phyloP scores from a whole-genome alignment of 2,888 invertebrate species.

The Phasia obesa region DNA sequence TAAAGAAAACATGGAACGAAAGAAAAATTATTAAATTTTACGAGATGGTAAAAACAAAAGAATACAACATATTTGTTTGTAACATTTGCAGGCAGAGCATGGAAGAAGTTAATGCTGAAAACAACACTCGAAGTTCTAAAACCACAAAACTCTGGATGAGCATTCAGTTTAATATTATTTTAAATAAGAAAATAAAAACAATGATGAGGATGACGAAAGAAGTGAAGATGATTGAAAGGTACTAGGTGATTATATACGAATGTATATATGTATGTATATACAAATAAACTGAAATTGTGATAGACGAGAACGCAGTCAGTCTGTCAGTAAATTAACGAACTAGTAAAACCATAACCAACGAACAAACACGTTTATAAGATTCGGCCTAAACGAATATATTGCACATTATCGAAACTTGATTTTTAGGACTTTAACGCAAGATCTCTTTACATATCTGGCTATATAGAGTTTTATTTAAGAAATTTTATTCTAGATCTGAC shows the following conservation, averaged over 20 bases:
- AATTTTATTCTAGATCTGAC: no score
- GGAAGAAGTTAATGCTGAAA: constrained; percentile 23
- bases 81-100: not conserved
- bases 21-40: constrained; percentile 45
- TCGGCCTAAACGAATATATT: not conserved
- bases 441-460: no score
- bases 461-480: no score
- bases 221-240: constrained; percentile 29
- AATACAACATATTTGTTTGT: constrained; percentile 23
- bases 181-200: constrained; percentile 28
- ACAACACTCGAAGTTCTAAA: constrained; percentile 45
- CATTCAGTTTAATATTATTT: not conserved
- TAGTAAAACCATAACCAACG: not conserved
- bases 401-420: no score
- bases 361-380: not conserved
- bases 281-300: constrained; percentile 18
- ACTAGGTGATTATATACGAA: constrained; percentile 10
- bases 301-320: constrained; percentile 22
- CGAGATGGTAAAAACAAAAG: constrained; percentile 36
- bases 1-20: constrained; percentile 20
- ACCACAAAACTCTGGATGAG: constrained; percentile 60
- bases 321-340: constrained; percentile 3
- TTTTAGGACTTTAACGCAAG: no score
- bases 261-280: no score
- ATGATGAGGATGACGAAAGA: constrained; percentile 3